Conservation (phyloP, 2,888 invertebrate genomes). For the Lasioglossum morio region DNA sequence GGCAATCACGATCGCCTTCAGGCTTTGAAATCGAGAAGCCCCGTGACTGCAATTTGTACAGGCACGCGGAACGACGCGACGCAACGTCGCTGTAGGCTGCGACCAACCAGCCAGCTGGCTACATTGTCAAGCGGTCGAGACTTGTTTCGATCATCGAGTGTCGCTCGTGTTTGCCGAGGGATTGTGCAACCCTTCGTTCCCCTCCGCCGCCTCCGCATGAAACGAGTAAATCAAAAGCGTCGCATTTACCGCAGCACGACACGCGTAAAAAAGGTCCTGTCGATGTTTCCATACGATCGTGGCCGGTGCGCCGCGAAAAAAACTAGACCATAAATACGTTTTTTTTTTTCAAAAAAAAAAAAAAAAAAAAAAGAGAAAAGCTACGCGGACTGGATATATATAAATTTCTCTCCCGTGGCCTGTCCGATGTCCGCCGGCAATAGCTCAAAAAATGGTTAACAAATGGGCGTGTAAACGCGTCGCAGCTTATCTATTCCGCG, state of each 20-base stretch:
- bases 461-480: not conserved
- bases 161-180: slow-evolving; percentile 32
- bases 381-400: not conserved
- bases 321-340: slow-evolving; percentile 40
- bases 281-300: slow-evolving; percentile 28
- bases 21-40: slow-evolving; percentile 59
- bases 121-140: slow-evolving; percentile 33
- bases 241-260: slow-evolving; percentile 33
- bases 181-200: not conserved
- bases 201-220: not conserved
- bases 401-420: not conserved
- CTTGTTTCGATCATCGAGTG: slow-evolving; percentile 43
- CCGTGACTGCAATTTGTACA: slow-evolving; percentile 56
- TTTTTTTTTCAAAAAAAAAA: too few species aligned
- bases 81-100: slow-evolving; percentile 20
- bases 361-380: not conserved
- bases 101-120: not conserved
- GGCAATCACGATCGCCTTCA: slow-evolving; percentile 68
- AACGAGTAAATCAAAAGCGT: slow-evolving; percentile 51
- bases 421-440: not conserved
- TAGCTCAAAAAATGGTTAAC: slow-evolving; percentile 17
- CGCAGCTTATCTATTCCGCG: not conserved
- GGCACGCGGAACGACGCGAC: not conserved
- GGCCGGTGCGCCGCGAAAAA: not conserved
- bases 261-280: slow-evolving; percentile 15